These are phyloP conservation scores for Drosophila teissieri DNA, from an alignment of 1,140 invertebrate genomes.

Conservation along the genomic window DNA sequence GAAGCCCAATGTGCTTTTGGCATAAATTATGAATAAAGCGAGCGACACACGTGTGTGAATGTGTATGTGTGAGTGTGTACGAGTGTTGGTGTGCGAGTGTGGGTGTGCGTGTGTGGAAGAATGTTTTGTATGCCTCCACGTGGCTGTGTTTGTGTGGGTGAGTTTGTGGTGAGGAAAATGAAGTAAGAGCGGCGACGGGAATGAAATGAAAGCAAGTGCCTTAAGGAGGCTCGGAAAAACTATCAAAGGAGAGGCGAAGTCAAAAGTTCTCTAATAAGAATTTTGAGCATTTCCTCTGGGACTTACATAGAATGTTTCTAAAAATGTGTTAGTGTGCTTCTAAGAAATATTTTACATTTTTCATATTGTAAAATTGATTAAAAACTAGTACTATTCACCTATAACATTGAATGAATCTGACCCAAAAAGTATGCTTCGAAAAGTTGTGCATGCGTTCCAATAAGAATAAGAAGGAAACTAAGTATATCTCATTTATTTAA, in stretches of 20 bases:
- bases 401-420: too few relatives aligned
- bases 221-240: conserved; percentile 40
- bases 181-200: conserved; percentile 72
- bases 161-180: conserved; percentile 72
- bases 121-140: conserved; percentile 21
- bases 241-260: conserved; percentile 27
- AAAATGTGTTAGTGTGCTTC: not conserved
- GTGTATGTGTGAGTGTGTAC: conserved; percentile 5
- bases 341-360: not conserved
- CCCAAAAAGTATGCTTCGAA: conserved; percentile 22
- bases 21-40: conserved; percentile 82
- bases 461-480: not conserved
- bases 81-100: not conserved
- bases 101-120: conserved; percentile 13
- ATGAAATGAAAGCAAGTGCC: conserved; percentile 79
- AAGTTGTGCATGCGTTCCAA: not conserved
- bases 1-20: conserved; percentile 74
- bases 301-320: not conserved
- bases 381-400: too few relatives aligned
- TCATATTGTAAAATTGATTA: too few relatives aligned
- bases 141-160: conserved; percentile 35
- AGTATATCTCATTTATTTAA: too few relatives aligned
- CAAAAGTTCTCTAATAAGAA: conserved; percentile 26
- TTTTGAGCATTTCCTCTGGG: not conserved
- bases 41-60: conserved; percentile 54